Evolutionary conservation across 2,113 vertebrate species (phyloP).

Genomic region (Piprites chloris): DNA sequence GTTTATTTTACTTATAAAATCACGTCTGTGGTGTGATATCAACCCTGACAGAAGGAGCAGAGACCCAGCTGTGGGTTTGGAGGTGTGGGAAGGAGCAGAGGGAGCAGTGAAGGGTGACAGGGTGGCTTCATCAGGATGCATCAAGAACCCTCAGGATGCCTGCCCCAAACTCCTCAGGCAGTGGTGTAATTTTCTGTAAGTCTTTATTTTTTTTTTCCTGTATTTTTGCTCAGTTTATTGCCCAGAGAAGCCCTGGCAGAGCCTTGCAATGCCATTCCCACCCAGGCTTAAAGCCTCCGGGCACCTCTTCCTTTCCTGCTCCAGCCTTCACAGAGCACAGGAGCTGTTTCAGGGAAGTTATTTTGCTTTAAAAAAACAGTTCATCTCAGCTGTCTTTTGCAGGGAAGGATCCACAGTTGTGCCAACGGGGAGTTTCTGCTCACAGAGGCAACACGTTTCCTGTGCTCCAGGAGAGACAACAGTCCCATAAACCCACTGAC

Average conservation of each 20-base stretch:
- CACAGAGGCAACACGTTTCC: rapidly evolving
- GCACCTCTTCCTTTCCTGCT: background rate
- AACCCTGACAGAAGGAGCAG: background rate
- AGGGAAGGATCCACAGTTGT: background rate
- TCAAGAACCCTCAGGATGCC: background rate
- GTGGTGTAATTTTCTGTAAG: rapidly evolving
- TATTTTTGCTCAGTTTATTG: background rate
- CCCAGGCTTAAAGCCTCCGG: background rate
- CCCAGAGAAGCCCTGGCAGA: background rate
- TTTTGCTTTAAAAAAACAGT: background rate
- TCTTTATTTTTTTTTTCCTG: background rate
- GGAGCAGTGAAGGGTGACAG: background rate
- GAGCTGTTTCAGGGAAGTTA: background rate
- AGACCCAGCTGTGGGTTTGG: background rate
- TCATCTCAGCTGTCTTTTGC: background rate
- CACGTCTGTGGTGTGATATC: background rate
- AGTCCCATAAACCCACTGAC: background rate
- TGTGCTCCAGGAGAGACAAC: background rate
- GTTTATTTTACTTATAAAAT: background rate
- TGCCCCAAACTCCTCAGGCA: background rate
- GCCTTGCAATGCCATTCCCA: background rate
- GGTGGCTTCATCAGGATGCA: background rate
- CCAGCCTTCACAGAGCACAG: background rate
- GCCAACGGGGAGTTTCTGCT: background rate
- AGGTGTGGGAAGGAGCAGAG: background rate